Percentiles rank a stretch among this genome's conserved stretches.
Evolutionary conservation across 2,888 invertebrate species (phyloP).

Genomic region (Epinotia demarniana): DNA sequence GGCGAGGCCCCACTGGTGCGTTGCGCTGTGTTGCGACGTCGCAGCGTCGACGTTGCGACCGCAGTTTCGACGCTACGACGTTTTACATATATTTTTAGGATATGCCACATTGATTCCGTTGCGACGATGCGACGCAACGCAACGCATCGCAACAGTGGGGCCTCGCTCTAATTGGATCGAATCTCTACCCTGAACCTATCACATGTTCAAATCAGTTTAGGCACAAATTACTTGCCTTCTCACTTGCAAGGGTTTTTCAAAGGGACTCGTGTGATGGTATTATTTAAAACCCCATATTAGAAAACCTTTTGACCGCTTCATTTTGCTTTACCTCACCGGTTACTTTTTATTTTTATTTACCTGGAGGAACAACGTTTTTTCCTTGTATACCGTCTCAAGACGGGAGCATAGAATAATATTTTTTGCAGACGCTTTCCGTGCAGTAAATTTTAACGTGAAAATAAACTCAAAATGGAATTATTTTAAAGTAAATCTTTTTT

Average conservation of each 20-base stretch:
- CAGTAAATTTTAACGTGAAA: background rate
- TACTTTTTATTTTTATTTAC: conserved; percentile 19
- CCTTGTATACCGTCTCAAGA: conserved; percentile 32
- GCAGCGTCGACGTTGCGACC: too few relatives aligned
- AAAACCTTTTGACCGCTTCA: conserved; percentile 40
- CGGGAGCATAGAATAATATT: conserved; percentile 11
- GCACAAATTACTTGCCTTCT: background rate
- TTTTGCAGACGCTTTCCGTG: conserved; percentile 1
- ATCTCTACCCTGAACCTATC: too few relatives aligned
- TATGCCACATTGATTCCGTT: too few relatives aligned
- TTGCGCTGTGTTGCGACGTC: too few relatives aligned
- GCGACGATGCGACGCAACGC: too few relatives aligned
- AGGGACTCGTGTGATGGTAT: conserved; percentile 53
- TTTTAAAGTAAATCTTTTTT: background rate
- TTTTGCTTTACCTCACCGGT: conserved; percentile 42
- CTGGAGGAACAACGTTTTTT: conserved; percentile 12
- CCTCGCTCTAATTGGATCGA: too few relatives aligned
- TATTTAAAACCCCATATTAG: conserved; percentile 52
- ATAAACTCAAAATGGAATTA: background rate
- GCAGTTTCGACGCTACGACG: too few relatives aligned
- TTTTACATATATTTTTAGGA: too few relatives aligned
- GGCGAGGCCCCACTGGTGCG: too few relatives aligned
- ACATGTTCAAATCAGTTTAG: background rate
- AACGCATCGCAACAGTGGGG: too few relatives aligned
- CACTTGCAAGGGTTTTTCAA: conserved; percentile 43